phyloP scores from a whole-genome alignment of 2,888 invertebrate species.

The Belgica antarctica region DNA sequence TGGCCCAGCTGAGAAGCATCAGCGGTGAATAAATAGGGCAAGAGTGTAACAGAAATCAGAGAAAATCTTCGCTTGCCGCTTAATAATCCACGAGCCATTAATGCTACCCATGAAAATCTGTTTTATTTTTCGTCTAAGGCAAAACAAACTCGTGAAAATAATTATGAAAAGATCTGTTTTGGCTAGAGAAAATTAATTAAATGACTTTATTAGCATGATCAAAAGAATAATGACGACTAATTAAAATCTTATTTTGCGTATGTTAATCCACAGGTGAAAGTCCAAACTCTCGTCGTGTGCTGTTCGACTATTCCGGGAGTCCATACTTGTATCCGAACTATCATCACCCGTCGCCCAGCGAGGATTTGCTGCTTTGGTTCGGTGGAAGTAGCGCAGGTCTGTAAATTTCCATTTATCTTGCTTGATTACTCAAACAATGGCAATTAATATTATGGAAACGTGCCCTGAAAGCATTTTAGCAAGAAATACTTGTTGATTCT shows the following conservation, averaged over 20 bases:
- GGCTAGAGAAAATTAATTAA: constrained; percentile 1
- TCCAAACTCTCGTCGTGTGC: constrained; percentile 54
- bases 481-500: neutral
- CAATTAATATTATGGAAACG: neutral
- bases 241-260: constrained; percentile 2
- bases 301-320: constrained; percentile 54
- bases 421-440: neutral
- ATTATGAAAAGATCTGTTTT: neutral
- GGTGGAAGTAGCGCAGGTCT: constrained; percentile 65
- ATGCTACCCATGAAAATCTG: constrained; percentile 8
- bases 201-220: constrained; percentile 15
- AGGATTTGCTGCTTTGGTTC: constrained; percentile 74
- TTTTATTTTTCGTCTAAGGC: neutral
- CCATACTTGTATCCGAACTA: constrained; percentile 56
- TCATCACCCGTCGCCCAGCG: constrained; percentile 63
- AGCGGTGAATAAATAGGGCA: neutral
- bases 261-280: constrained; percentile 53
- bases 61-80: neutral
- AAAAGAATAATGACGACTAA: constrained; percentile 15
- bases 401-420: constrained; percentile 48
- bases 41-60: constrained; percentile 1
- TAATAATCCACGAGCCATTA: constrained; percentile 7
- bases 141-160: constrained; percentile 9
- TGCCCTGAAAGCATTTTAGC: neutral
- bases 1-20: neutral